Evolutionary conservation across 2,888 invertebrate species (phyloP).

Genomic region (Erebia aethiops): DNA sequence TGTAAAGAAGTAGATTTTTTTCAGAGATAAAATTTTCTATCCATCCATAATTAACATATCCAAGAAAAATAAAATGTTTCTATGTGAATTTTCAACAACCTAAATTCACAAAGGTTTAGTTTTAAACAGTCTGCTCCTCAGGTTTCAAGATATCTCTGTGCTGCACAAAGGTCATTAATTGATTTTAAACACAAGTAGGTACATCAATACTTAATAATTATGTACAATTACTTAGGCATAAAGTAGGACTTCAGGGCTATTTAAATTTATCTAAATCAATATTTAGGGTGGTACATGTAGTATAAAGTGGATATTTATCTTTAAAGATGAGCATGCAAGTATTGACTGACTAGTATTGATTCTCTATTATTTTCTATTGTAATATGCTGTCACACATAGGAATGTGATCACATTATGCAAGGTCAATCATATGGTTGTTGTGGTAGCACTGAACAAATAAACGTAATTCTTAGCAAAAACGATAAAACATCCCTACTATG

Average conservation of each 20-base stretch:
- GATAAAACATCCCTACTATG: background rate
- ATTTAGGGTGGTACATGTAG: background rate
- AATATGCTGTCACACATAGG: background rate
- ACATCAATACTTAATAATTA: too few species aligned
- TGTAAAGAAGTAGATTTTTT: too few species aligned
- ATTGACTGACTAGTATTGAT: constrained; percentile 11
- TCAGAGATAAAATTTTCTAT: too few species aligned
- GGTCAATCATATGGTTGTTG: constrained; percentile 42
- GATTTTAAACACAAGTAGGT: too few species aligned
- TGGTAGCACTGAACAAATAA: constrained; percentile 15
- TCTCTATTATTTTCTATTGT: background rate
- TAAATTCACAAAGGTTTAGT: too few species aligned
- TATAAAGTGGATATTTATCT: background rate
- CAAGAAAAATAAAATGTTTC: too few species aligned
- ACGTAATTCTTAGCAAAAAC: background rate
- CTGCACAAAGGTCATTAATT: too few species aligned
- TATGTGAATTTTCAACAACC: too few species aligned
- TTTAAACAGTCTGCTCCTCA: too few species aligned
- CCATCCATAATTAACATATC: too few species aligned
- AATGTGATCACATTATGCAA: constrained; percentile 28
- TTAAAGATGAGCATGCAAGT: constrained; percentile 4
- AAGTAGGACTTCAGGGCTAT: background rate
- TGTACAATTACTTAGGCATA: background rate
- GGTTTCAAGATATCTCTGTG: too few species aligned
- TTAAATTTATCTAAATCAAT: constrained; percentile 9